Base-by-base conservation (phyloP, 92 coral and sea anemone genomes). In the Desmophyllum pertusum region DNA sequence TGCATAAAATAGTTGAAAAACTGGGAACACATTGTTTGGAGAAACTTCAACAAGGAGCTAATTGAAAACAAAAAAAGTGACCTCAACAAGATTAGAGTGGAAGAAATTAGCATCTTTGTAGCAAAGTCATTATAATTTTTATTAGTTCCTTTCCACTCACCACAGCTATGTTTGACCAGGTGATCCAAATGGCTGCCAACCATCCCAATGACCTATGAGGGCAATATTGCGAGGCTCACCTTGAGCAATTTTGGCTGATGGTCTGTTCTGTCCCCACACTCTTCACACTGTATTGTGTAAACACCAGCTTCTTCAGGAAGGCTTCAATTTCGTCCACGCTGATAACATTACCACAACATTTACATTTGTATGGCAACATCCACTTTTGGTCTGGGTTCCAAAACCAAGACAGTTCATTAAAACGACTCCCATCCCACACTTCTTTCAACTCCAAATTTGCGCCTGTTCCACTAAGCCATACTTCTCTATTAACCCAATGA, bases 141-240 rank as follows among this genome's bases (percentile, higher is more conserved):
- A 73, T 13, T 15, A 64, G 46, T 38, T n/a, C n/a, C 40, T 15
- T 14, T 36, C n/a, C 39, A 75, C 82, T 76, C 66, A 85, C 84
- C 88, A 77, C 88, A 85, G 69, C 88, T 85, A 38, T 85, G 75
- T n/a, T 70, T 59, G 83, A 40, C 91, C 91, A 19, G 91, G 87
- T 63, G 77, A 29, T 11, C 91, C 91, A 88, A 88, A 88, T 76
- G 91, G 91, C 57, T 81, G 91, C 87, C 91, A 81, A 45, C 91
- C 91, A 82, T 82, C 91, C 91, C 91, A 87, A 38, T 87, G 91
- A 38, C 91, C 91, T 14, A 88, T 81, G 29, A 88, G 55, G 29
- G 87, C 91, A 76, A 82, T 88, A 50, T 88, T 88, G 29, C 91
- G 79, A 25, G 87, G 91, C 62, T 88, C 87, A 69, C 91, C 84